These are phyloP conservation scores for Nycticebus coucang DNA, from an alignment of 2,113 vertebrate species.

Conservation along the genomic window DNA sequence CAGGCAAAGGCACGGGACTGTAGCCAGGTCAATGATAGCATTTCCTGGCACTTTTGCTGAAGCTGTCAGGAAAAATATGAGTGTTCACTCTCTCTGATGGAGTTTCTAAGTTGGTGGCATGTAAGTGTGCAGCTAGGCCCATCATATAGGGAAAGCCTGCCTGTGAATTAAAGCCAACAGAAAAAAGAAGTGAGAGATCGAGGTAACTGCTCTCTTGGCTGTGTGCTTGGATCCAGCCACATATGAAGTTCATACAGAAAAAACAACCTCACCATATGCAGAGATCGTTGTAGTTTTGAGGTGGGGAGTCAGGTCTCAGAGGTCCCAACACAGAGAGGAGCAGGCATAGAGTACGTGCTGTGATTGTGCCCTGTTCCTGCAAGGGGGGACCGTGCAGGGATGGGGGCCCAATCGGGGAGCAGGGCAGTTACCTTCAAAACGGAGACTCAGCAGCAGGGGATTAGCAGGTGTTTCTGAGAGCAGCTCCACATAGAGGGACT, in stretches of 20 bases:
- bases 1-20: background rate
- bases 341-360: background rate
- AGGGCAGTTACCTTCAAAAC: slow-evolving; percentile 90
- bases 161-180: background rate
- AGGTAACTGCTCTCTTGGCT: background rate
- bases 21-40: background rate
- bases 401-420: accelerated
- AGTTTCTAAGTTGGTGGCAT: background rate
- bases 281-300: background rate
- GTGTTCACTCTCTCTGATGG: background rate
- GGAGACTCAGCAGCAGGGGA: slow-evolving; percentile 91
- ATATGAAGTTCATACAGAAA: background rate
- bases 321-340: background rate
- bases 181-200: background rate
- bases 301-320: background rate
- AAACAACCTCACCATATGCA: background rate
- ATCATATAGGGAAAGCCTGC: background rate
- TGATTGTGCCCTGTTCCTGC: background rate
- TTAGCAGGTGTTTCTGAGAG: slow-evolving; percentile 92
- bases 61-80: background rate
- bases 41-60: background rate
- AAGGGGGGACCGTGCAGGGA: background rate
- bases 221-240: background rate
- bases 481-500: slow-evolving; percentile 92
- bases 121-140: background rate